phyloP scores from a whole-genome alignment of 2,888 invertebrate genomes.

The Epirrhoe alternata region DNA sequence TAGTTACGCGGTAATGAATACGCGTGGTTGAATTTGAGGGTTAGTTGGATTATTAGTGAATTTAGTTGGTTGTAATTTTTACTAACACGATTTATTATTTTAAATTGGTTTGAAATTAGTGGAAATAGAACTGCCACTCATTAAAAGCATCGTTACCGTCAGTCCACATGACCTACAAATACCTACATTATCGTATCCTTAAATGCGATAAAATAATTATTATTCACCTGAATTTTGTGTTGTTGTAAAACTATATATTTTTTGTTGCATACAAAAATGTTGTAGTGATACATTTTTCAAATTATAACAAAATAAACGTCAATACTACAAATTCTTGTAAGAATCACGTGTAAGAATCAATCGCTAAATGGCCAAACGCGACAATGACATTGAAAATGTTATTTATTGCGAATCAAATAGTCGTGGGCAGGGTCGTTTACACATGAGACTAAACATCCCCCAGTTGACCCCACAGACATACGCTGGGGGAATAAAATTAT shows the following conservation, averaged over 20 bases:
- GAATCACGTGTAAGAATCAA: conserved; percentile 22
- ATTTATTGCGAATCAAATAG: conserved; percentile 78
- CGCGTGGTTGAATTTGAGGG: conserved; percentile 71
- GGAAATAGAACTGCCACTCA: not conserved
- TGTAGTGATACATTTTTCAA: too few relatives aligned
- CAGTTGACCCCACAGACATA: conserved; percentile 56
- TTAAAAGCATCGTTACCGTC: not conserved
- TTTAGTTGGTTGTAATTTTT: conserved; percentile 33
- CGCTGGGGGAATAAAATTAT: conserved; percentile 79
- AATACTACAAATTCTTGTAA: not conserved
- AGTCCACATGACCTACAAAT: too few relatives aligned
- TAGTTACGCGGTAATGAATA: conserved; percentile 78
- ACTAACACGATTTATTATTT: conserved; percentile 23
- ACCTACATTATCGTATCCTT: too few relatives aligned
- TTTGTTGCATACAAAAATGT: too few relatives aligned
- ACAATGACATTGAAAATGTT: conserved; percentile 63
- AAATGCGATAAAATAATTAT: too few relatives aligned
- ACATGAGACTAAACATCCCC: conserved; percentile 70
- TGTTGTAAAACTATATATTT: too few relatives aligned
- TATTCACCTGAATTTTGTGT: too few relatives aligned
- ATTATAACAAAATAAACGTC: too few relatives aligned
- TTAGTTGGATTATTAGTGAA: conserved; percentile 53
- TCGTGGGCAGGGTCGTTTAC: conserved; percentile 71
- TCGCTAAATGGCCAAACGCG: conserved; percentile 49
- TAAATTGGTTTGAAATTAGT: conserved; percentile 28